phyloP scores from a whole-genome alignment of 2,888 invertebrate species.

The Charanyca ferruginea region DNA sequence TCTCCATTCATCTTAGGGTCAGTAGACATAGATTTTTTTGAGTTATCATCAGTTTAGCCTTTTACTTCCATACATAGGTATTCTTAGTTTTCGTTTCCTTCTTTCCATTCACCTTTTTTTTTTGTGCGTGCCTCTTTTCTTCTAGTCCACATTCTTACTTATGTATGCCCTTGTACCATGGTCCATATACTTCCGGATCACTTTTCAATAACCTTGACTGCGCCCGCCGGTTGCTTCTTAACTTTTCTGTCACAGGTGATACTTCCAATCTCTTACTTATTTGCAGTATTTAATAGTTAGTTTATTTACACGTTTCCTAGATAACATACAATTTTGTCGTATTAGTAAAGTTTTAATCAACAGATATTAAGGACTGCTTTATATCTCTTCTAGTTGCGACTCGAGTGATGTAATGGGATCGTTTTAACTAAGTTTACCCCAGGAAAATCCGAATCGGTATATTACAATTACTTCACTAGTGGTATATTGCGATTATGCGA shows the following conservation, averaged over 20 bases:
- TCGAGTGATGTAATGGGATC: no score
- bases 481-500: neutral
- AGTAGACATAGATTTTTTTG: no score
- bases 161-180: neutral
- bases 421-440: no score
- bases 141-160: neutral
- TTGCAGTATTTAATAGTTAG: neutral
- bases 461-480: neutral
- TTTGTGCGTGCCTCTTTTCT: neutral
- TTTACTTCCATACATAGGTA: neutral
- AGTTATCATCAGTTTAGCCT: neutral
- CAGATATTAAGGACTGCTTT: no score
- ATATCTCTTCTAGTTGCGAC: no score
- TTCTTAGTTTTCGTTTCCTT: neutral
- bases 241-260: neutral
- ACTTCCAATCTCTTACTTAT: neutral
- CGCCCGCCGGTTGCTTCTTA: neutral
- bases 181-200: neutral
- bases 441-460: neutral
- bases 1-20: no score
- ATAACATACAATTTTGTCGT: no score
- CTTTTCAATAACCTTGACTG: neutral
- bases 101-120: neutral
- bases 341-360: neutral
- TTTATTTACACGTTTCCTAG: neutral